Evolutionary conservation across 2,113 vertebrate species (phyloP), one percentile per base, ranked within the genome.

Genomic region (Carollia perspicillata): DNA sequence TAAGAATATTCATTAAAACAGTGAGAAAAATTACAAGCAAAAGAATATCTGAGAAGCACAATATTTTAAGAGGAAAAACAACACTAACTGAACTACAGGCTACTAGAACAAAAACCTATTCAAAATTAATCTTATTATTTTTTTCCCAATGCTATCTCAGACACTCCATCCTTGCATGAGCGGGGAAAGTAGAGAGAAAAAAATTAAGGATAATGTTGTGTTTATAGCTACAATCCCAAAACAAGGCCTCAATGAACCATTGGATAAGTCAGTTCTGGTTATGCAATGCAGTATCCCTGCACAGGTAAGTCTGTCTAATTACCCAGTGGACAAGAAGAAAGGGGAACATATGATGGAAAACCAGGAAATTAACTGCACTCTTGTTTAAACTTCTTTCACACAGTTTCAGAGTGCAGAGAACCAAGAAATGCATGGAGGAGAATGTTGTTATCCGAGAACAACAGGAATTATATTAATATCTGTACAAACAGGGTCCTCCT

Each of bases 61-160:
- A 26, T 66, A 16, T 17, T 81, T 87, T 68, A 71, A 37, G 23
- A 17, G 17, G 5, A 3, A 16, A 55, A 13, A 58, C 44, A 12
- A 55, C 11, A 53, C 1, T 40, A 91, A 77, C 9, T 69, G 37
- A 95, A 58, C 35, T 80, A 74, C 30, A 9, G 8, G 2, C 2
- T 88, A 47, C 4, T 2, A 77, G 22, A 69, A 88, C 7, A 30
- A 20, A 77, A 53, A 86, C 2, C 1, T 71, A 72, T 35, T 87
- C 42, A 63, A 89, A 60, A 65, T 81, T 89, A 79, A 93, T 66
- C 3, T 83, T 69, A 68, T 51, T 71, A 60, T 23, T 28, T 66
- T 91, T 49, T 49, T 13, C 7, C 18, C 22, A 58, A 18, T 81
- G 11, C 1, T 74, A 53, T 55, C 8, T 68, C 20, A 12, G 2